Evolutionary conservation across 2,888 invertebrate genomes (phyloP).

Genomic region (Drosophila fulvimacula): DNA sequence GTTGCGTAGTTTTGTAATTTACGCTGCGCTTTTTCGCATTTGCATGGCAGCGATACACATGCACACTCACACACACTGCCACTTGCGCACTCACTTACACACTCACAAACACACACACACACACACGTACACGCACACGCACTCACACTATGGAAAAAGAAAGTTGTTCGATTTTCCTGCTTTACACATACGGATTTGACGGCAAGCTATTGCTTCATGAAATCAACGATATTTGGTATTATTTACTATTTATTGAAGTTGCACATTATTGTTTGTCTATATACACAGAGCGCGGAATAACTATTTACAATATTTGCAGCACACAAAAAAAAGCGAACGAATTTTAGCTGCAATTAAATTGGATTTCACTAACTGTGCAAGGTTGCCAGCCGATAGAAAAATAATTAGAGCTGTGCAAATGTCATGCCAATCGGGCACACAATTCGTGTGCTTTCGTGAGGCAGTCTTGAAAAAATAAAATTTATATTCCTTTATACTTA

Average conservation of each 20-base stretch:
- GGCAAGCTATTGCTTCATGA: conserved; percentile 37
- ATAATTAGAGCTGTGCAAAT: conserved; percentile 37
- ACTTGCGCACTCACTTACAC: conserved; percentile 29
- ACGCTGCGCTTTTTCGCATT: conserved; percentile 60
- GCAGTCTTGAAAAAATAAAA: not conserved
- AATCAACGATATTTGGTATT: conserved; percentile 36
- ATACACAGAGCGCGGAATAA: conserved; percentile 30
- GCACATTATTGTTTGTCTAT: conserved; percentile 39
- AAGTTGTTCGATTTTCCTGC: conserved; percentile 77
- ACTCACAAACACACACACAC: conserved; percentile 21
- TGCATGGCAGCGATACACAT: conserved; percentile 52
- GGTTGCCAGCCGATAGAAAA: conserved; percentile 42
- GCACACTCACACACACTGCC: conserved; percentile 32
- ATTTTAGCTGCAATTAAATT: conserved; percentile 57
- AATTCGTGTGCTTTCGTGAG: not conserved
- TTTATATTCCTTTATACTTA: not conserved
- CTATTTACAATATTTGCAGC: conserved; percentile 58
- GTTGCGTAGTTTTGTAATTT: conserved; percentile 68
- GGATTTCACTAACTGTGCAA: conserved; percentile 53
- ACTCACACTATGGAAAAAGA: conserved; percentile 68
- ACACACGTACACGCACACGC: conserved; percentile 5
- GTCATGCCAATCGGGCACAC: conserved; percentile 15
- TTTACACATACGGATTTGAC: conserved; percentile 50
- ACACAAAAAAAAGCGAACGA: conserved; percentile 40
- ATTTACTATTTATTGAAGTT: conserved; percentile 39